These are phyloP conservation scores for Orientallactaga bullata DNA, from an alignment of 2,113 vertebrate genomes.

Conservation along the genomic window DNA sequence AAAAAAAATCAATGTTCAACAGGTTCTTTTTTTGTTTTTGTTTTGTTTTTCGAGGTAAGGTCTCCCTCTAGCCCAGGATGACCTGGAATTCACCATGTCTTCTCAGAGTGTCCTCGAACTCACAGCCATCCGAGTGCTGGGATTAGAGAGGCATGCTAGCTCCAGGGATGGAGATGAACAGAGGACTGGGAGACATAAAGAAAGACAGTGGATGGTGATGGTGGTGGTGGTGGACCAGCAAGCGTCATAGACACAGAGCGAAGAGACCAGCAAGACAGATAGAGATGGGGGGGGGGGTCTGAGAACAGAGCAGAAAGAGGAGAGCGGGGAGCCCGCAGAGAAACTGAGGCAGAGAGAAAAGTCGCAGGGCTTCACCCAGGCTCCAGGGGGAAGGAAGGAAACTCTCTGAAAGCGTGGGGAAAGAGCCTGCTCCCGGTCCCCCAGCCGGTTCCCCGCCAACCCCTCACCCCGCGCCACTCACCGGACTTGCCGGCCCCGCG, in stretches of 20 bases:
- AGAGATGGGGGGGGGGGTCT: too few relatives aligned
- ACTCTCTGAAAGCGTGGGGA: background rate
- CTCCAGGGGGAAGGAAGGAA: background rate
- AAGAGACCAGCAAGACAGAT: background rate
- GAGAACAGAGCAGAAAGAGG: background rate
- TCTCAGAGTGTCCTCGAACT: too few relatives aligned
- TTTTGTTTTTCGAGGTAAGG: too few relatives aligned
- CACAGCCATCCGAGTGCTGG: too few relatives aligned
- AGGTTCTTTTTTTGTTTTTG: background rate
- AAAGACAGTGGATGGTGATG: background rate
- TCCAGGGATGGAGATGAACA: background rate
- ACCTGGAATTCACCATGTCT: too few relatives aligned
- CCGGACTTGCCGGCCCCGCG: conserved; percentile 93
- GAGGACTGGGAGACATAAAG: background rate
- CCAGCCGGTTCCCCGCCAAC: too few relatives aligned
- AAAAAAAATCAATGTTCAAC: background rate
- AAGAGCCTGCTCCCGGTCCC: background rate
- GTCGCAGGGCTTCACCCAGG: background rate
- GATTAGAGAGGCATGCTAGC: background rate
- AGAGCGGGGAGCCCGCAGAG: background rate
- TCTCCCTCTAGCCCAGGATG: too few relatives aligned
- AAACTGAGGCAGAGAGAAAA: conserved; percentile 60
- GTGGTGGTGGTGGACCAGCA: background rate
- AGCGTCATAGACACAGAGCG: background rate
- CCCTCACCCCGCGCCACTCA: conserved; percentile 78